These are phyloP conservation scores for Chromoteleia sp. DNA, from an alignment of 2,888 invertebrate species.

Conservation along the genomic window DNA sequence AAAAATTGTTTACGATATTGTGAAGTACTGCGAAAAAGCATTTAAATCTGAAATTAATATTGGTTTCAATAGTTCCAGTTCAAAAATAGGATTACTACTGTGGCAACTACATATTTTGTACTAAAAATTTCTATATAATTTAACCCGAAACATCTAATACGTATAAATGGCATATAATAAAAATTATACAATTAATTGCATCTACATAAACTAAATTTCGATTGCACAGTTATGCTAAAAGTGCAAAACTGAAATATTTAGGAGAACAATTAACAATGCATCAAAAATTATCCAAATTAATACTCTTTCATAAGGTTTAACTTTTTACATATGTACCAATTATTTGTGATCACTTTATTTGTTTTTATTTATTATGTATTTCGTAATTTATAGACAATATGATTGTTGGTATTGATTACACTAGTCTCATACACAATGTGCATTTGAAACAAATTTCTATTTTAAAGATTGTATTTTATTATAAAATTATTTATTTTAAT, in stretches of 20 bases:
- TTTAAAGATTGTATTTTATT: too few relatives aligned
- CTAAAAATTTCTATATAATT: too few relatives aligned
- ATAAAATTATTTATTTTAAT: too few relatives aligned
- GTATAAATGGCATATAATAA: conserved; percentile 16
- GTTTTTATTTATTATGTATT: too few relatives aligned
- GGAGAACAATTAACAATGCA: conserved; percentile 15
- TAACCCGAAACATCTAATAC: conserved; percentile 1
- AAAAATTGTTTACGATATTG: conserved; percentile 13
- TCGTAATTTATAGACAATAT: too few relatives aligned
- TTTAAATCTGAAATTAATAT: conserved; percentile 29
- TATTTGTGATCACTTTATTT: too few relatives aligned
- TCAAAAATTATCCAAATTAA: conserved; percentile 11
- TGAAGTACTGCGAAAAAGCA: conserved; percentile 17
- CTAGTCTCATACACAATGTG: too few relatives aligned
- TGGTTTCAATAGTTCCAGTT: conserved; percentile 16
- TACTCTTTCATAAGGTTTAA: conserved; percentile 27
- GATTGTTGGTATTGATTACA: too few relatives aligned
- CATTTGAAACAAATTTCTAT: too few relatives aligned
- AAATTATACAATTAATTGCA: conserved; percentile 28
- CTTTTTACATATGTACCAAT: too few relatives aligned
- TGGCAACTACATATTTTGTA: conserved; percentile 8
- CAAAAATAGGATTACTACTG: conserved; percentile 15
- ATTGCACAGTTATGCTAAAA: conserved; percentile 29
- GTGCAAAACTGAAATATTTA: conserved; percentile 30
- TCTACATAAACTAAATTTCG: conserved; percentile 21